Base-by-base conservation (phyloP, 2,113 vertebrate genomes). In the Microcebus murinus region DNA sequence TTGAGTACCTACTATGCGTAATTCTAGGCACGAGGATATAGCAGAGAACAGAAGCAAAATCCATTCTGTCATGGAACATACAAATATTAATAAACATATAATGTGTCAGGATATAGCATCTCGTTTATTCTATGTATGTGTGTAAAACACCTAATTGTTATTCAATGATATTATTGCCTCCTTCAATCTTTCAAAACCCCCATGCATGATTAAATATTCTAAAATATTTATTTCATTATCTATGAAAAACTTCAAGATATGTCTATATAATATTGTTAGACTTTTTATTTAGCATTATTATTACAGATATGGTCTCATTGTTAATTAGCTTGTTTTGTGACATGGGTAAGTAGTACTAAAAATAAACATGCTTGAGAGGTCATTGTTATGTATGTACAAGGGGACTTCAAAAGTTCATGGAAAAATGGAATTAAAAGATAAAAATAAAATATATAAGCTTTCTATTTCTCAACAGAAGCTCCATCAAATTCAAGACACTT, bases 141-240 rank as follows among this genome's bases (percentile, higher is more conserved):
- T 84, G 13, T 57, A 71, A 92, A 91, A 50, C 79, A 59, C 9
- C n/a, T 84, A 48, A 68, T 81, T 93, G 76, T 81, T 88, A 90
- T 50, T 87, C 21, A 65, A 14, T 90, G 70, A 10, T 79, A 42
- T 45, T 87, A 42, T 42, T 88, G 4, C 68, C 48, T 84, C 91
- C 29, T 83, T 74, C 2, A 39, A 3, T n/a, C 34, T 94, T 96
- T 91, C 15, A 73, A 95, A 91, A 42, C 7, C 7, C 8, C 45
- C 55, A 90, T 94, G 42, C 92, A 0, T 76, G 84, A 76, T 90
- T 84, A 71, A 87, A 45, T 88, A 71, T 92, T 96, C n/a, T 31
- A 71, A 29, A 91, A 94, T 14, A 65, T 36, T 61, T 71, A 34
- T 77, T 85, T 95, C 10, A 87, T 61, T 95, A 3, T 74, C 34